Base-by-base conservation (phyloP, 2,113 vertebrate genomes). In the Callorhinus ursinus region DNA sequence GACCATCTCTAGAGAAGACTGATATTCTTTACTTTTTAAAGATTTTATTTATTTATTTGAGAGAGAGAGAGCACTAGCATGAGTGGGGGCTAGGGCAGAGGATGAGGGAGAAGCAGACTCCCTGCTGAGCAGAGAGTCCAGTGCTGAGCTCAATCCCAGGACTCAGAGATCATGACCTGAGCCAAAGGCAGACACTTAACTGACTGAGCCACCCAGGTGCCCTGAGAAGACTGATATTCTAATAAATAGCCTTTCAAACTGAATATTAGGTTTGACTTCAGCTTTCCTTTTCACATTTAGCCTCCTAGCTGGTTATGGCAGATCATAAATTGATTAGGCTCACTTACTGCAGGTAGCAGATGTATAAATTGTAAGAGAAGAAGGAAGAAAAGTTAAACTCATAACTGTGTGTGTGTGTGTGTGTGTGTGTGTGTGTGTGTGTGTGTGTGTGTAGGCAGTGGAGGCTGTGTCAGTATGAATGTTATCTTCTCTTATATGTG, bases 241-340 rank as follows among this genome's bases (percentile, higher is more conserved):
- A 42, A 96, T 94, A 90, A 90, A 91, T 65, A 84, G 3, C 93
- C 80, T 97, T 93, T 84, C 92, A 89, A 95, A 89, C 2, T 95
- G 90, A 97, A 67, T 59, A 82, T 83, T 92, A 90, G 53, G 10
- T 10, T 22, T 28, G 11, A 18, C 65, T 57, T 71, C 14, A 42
- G 18, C 15, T 77, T n/a, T 88, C 26, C 80, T 7, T 82, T 67
- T 42, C 36, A 53, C 16, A 28, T 39, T 11, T 1, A 59, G 14
- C 53, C 33, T 67, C 19, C 31, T 51, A 49, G 12, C n/a, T 90
- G 12, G 18, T 72, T 51, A 36, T 69, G 22, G 42, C 28, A 96
- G 63, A 51, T 59, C 12, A 76, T 76, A 94, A 69, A 9, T 11
- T 74, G 7, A 7, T 74, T 46, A 26, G 31, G 10, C 93, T 88